phyloP scores from a whole-genome alignment of 2,797 vertebrate species.

The Melanotaenia nigrans region DNA sequence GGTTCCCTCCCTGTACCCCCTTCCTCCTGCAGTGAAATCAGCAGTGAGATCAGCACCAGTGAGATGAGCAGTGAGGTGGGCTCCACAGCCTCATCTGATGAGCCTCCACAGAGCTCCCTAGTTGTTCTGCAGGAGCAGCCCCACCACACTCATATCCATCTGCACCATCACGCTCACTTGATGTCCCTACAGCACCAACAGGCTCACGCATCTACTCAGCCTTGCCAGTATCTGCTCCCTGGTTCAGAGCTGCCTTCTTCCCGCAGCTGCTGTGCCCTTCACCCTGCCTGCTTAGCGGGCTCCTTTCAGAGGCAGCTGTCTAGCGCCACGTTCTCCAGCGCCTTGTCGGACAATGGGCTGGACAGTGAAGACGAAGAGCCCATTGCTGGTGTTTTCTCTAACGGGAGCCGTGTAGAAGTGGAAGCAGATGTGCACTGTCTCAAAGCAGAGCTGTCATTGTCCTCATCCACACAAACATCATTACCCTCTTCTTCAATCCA shows the following conservation, averaged over 20 bases:
- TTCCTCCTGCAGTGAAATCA: conserved; percentile 96
- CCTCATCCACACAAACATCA: conserved; percentile 37
- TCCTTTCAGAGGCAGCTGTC: conserved; percentile 96
- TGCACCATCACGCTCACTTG: conserved; percentile 80
- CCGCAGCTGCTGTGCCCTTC: conserved; percentile 89
- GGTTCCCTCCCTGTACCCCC: conserved; percentile 86
- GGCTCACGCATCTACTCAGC: conserved; percentile 51
- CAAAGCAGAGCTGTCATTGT: conserved; percentile 60
- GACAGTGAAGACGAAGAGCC: conserved; percentile 98
- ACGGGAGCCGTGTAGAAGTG: conserved; percentile 94
- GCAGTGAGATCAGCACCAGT: conserved; percentile 96
- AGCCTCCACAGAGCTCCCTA: conserved; percentile 82
- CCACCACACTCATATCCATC: conserved; percentile 79
- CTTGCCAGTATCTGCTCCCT: conserved; percentile 73
- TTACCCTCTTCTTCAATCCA: conserved; percentile 31
- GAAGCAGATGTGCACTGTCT: conserved; percentile 94
- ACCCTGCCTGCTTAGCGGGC: conserved; percentile 85
- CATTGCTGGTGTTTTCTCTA: conserved; percentile 95
- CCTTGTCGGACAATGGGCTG: conserved; percentile 95
- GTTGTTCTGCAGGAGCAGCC: conserved; percentile 85
- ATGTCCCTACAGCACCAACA: conserved; percentile 73
- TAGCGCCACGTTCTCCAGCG: conserved; percentile 96
- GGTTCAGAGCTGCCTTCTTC: conserved; percentile 68
- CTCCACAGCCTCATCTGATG: conserved; percentile 95
- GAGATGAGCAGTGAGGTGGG: conserved; percentile 99